phyloP scores from a whole-genome alignment of 2,113 vertebrate species.

The Passer domesticus region DNA sequence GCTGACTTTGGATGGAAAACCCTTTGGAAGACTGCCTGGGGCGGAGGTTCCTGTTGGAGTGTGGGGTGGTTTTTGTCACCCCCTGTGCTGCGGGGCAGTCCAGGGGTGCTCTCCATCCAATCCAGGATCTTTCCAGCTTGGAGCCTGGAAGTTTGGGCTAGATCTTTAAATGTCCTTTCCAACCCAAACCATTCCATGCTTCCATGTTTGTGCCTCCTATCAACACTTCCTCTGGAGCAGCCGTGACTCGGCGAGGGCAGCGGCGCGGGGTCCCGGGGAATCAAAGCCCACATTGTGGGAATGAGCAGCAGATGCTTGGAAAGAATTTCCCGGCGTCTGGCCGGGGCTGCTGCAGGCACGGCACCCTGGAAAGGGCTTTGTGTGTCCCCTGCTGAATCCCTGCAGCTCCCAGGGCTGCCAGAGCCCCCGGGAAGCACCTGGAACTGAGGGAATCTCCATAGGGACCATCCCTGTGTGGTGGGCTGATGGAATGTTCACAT shows the following conservation, averaged over 20 bases:
- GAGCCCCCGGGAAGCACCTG: background rate
- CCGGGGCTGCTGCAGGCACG: slow-evolving; percentile 67
- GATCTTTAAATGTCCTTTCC: background rate
- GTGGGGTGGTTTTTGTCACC: background rate
- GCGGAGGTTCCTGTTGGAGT: background rate
- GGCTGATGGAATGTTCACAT: background rate
- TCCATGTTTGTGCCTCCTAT: background rate
- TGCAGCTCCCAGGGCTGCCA: background rate
- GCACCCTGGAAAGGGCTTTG: slow-evolving; percentile 63
- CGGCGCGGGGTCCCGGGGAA: background rate
- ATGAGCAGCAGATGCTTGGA: slow-evolving; percentile 90
- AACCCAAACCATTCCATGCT: background rate
- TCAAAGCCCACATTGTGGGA: slow-evolving; percentile 84
- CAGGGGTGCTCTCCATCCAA: background rate
- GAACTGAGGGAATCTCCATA: background rate
- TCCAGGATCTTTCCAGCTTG: background rate
- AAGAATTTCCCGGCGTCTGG: slow-evolving; percentile 84
- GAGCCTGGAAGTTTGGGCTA: rapidly evolving
- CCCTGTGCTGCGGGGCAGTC: rapidly evolving
- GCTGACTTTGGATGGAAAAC: background rate
- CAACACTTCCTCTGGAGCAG: background rate
- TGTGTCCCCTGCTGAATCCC: slow-evolving; percentile 50
- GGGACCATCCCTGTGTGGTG: rapidly evolving
- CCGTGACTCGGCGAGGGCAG: background rate
- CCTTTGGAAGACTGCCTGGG: background rate